Conservation (phyloP, 2,113 vertebrate genomes). For the Camarhynchus parvulus region DNA sequence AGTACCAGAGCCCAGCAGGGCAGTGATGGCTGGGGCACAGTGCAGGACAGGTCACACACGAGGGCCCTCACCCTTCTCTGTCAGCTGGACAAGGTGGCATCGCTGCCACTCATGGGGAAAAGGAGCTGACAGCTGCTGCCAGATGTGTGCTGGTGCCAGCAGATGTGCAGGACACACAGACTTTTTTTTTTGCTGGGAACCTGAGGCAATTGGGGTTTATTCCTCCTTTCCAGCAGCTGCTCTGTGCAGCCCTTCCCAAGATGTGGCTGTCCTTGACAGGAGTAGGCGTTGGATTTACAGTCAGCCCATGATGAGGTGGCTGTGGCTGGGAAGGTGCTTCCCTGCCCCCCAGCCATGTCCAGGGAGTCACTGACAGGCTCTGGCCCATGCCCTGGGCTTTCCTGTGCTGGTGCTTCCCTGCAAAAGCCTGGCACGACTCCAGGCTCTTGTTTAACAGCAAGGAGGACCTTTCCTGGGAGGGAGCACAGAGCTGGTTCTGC, state of each 20-base stretch:
- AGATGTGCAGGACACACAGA: not conserved
- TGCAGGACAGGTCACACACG: accelerated
- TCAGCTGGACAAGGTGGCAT: not conserved
- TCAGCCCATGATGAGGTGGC: not conserved
- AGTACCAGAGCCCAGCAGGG: not conserved
- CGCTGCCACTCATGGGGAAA: not conserved
- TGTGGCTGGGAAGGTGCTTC: not conserved
- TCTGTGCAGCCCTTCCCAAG: not conserved
- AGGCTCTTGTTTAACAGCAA: not conserved
- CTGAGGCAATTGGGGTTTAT: not conserved
- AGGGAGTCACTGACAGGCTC: accelerated
- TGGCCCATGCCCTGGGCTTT: not conserved
- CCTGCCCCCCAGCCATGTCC: not conserved
- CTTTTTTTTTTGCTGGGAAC: not conserved
- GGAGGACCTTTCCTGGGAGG: not conserved
- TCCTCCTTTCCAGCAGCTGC: not conserved
- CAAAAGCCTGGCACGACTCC: accelerated
- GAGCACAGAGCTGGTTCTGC: not conserved
- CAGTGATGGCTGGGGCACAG: not conserved
- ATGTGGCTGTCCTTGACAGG: not conserved
- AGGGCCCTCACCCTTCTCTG: accelerated
- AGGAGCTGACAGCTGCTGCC: not conserved
- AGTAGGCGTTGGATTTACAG: not conserved
- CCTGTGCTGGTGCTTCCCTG: not conserved
- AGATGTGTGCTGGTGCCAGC: not conserved